Percentiles rank a stretch among this genome's conserved stretches.
Evolutionary conservation across 2,797 vertebrate species (phyloP).

Genomic region (Schizothorax lantsangensis): DNA sequence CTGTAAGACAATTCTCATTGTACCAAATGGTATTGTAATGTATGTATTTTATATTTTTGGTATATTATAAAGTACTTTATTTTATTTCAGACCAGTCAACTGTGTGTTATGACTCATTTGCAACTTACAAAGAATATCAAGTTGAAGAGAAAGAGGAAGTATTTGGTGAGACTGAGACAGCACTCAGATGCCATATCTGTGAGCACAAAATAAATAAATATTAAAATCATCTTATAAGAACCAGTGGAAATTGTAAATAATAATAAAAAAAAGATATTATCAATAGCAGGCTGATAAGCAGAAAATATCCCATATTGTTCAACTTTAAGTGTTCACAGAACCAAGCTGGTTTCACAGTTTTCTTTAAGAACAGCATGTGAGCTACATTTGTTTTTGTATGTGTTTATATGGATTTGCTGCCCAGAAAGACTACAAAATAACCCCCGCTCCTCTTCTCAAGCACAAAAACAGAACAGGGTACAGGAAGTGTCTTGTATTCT

Average conservation of each 20-base stretch:
- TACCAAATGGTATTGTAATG: background rate
- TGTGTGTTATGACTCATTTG: background rate
- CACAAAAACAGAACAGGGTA: slow-evolving; percentile 39
- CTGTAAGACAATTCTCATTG: background rate
- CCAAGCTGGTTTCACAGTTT: slow-evolving; percentile 6
- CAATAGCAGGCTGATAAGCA: background rate
- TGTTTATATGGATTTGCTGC: slow-evolving; percentile 15
- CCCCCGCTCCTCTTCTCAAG: slow-evolving; percentile 24
- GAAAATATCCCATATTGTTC: background rate
- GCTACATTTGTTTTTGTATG: slow-evolving; percentile 26
- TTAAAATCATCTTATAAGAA: background rate
- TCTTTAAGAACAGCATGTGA: slow-evolving; percentile 6
- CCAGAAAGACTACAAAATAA: slow-evolving; percentile 1
- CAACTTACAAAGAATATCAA: slow-evolving; percentile 68
- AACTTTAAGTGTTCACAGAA: background rate
- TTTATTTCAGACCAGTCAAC: background rate
- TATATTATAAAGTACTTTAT: background rate
- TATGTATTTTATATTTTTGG: background rate
- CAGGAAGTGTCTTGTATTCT: slow-evolving; percentile 49
- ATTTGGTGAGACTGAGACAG: slow-evolving; percentile 66
- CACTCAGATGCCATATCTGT: slow-evolving; percentile 65
- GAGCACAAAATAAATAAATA: slow-evolving; percentile 11
- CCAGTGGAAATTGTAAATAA: background rate
- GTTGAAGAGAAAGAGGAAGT: slow-evolving; percentile 71
- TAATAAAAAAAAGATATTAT: background rate